These are phyloP conservation scores for Melinaea marsaeus DNA, from an alignment of 2,888 invertebrate species.

Conservation along the genomic window DNA sequence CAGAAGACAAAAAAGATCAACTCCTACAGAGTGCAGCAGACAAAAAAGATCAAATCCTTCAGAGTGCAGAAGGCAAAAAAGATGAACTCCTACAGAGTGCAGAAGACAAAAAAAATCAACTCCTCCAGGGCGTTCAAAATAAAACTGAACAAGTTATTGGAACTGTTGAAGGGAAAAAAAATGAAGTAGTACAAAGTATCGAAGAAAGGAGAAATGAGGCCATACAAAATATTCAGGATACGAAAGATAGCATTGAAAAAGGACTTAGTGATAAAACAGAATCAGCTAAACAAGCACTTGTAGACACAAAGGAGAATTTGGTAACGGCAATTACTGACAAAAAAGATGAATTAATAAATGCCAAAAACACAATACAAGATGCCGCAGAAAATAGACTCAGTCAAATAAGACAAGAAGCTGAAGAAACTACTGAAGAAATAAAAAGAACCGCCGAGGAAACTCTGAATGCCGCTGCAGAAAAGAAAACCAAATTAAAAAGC, in stretches of 20 bases:
- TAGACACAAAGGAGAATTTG: constrained; percentile 32
- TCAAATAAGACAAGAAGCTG: constrained; percentile 67
- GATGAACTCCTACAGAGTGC: not conserved
- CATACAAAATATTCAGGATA: constrained; percentile 40
- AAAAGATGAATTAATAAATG: constrained; percentile 34
- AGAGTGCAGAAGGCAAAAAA: too few relatives aligned
- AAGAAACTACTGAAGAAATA: constrained; percentile 66
- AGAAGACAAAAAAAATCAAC: constrained; percentile 13
- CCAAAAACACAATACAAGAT: constrained; percentile 41
- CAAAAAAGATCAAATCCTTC: too few relatives aligned
- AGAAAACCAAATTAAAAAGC: constrained; percentile 53
- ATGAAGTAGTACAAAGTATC: constrained; percentile 26
- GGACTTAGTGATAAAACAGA: constrained; percentile 34
- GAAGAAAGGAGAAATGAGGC: constrained; percentile 42
- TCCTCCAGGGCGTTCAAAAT: constrained; percentile 22
- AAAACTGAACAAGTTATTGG: constrained; percentile 36
- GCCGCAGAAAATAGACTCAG: constrained; percentile 52
- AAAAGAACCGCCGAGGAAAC: constrained; percentile 64
- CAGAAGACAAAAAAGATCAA: constrained; percentile 42
- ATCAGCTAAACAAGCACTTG: constrained; percentile 30
- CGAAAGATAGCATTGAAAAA: constrained; percentile 39
- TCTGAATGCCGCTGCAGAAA: constrained; percentile 56
- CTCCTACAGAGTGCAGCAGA: too few relatives aligned
- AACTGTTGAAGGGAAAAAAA: constrained; percentile 37
- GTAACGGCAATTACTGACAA: constrained; percentile 35